phyloP scores from a whole-genome alignment of 2,113 vertebrate species.

The Rhinopithecus roxellana region DNA sequence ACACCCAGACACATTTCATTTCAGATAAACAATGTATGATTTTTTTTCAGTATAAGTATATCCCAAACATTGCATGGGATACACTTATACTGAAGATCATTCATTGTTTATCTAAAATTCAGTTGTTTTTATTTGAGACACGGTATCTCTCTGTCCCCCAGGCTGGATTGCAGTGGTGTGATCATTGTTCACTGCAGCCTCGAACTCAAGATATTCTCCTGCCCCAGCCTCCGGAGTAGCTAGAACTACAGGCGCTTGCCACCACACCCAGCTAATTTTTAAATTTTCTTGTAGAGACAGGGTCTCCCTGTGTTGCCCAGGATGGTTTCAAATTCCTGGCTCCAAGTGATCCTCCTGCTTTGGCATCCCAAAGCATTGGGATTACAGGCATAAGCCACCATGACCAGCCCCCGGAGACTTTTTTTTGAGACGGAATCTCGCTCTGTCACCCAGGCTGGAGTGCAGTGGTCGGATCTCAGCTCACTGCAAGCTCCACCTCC shows the following conservation, averaged over 20 bases:
- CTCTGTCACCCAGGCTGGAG: too few species aligned
- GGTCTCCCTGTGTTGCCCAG: neutral
- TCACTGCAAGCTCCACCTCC: too few species aligned
- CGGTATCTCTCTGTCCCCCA: neutral
- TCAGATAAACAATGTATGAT: neutral
- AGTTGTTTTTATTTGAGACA: neutral
- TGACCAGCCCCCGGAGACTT: neutral
- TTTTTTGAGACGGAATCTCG: too few species aligned
- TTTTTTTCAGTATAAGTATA: neutral
- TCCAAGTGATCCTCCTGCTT: neutral
- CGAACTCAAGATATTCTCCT: neutral
- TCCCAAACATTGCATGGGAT: neutral
- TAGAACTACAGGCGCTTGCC: neutral
- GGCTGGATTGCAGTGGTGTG: neutral
- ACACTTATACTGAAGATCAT: neutral
- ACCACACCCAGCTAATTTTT: neutral
- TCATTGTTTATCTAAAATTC: slow-evolving; percentile 27
- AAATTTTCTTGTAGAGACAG: neutral
- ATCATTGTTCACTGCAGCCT: neutral
- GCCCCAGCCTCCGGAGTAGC: neutral
- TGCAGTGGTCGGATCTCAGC: too few species aligned
- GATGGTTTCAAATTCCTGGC: neutral
- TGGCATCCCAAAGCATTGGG: neutral
- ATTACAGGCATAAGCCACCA: neutral
- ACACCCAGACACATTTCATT: neutral